Base-by-base conservation (phyloP, 2,888 invertebrate genomes). In the Horisme vitalbata region DNA sequence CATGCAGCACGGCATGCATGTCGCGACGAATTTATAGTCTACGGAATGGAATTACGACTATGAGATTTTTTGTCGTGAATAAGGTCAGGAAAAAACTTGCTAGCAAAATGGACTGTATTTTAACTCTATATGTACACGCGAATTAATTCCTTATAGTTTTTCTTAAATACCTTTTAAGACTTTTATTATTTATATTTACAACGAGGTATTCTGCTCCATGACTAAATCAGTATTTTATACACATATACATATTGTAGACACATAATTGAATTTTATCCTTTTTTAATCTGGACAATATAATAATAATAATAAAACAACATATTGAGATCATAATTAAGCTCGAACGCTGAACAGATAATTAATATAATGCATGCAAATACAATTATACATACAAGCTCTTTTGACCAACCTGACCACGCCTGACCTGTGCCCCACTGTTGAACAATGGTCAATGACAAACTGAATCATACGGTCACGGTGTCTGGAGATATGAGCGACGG, bases 391-490 rank as follows among this genome's bases (percentile, higher is more conserved):
- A 5, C 5, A 26, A n/a, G 23, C 23, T 23, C 23, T 0, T 5
- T 8, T n/a, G 2, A n/a, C 2, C 11, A 10, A 11, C 26, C 26
- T 23, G 5, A 7, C 24, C 20, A 31, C 27, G 24, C 10, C 35
- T 49, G 49, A 33, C 37, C 32, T n/a, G 26, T 27, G 9, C 11
- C 12, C 12, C 27, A 18, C 13, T 12, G 20, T 35, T 37, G 37
- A 48, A 48, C 45, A 34, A 52, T 44, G 45, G 45, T 52, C 55
- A 55, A 45, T 44, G 31, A 47, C 18, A 43, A 35, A 38, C 20
- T 24, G 20, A 21, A 35, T 41, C 27, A 41, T 32, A 20, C 23
- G 41, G 50, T 37, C 41, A 45, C 50, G 41, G 45, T 41, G 23
- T 7, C 9, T 50, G 44, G 43, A 31, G 43, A 20, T 43, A 48